Conservation (phyloP, 1,140 invertebrate species). For the Potamilus streckersoni region DNA sequence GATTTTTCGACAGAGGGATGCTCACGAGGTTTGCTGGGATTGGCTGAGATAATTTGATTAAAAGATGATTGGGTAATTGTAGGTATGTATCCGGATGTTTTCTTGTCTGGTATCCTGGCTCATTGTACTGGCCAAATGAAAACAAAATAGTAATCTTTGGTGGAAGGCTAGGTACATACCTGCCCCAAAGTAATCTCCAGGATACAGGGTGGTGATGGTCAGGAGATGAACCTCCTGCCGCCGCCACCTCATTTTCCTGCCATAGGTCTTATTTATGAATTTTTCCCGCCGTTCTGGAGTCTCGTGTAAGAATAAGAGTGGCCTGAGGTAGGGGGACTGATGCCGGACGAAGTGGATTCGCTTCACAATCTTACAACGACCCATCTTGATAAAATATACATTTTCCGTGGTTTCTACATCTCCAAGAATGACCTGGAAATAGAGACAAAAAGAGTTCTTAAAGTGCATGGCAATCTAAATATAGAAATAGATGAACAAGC, state of each 20-base stretch:
- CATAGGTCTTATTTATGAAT: constrained; percentile 26
- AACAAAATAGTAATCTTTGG: background rate
- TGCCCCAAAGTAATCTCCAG: constrained; percentile 31
- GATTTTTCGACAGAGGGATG: no score
- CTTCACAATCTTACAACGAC: constrained; percentile 22
- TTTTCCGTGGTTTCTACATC: constrained; percentile 22
- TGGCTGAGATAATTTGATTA: no score
- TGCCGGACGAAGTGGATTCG: constrained; percentile 21
- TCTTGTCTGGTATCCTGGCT: no score
- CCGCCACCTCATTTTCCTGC: constrained; percentile 6
- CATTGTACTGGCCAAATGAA: background rate
- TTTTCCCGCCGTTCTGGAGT: background rate
- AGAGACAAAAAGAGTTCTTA: background rate
- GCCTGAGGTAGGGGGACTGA: constrained; percentile 23
- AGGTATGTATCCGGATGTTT: no score
- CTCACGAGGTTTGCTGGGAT: no score
- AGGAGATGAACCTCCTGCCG: constrained; percentile 7
- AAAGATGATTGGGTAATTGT: no score
- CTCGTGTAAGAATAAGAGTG: constrained; percentile 12
- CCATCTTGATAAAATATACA: constrained; percentile 32
- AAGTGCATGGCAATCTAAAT: background rate
- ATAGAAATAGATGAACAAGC: no score
- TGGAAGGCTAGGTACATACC: constrained; percentile 6
- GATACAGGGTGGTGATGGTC: constrained; percentile 18
- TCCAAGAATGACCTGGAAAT: constrained; percentile 26